Percentiles rank a stretch among this genome's conserved stretches.
Conservation (phyloP, 2,888 invertebrate species). For the Malacosoma neustria region DNA sequence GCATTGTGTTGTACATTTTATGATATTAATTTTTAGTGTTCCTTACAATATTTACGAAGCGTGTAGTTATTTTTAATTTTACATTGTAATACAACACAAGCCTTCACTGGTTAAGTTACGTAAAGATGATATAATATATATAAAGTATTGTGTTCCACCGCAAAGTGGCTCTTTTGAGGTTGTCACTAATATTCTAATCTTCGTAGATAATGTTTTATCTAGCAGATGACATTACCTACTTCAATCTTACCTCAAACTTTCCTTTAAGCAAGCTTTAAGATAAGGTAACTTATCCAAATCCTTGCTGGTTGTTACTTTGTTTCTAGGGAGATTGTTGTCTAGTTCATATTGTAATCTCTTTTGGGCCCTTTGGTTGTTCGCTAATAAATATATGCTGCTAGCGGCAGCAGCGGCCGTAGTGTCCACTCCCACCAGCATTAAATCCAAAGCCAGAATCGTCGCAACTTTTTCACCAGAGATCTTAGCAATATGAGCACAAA, state of each 20-base stretch:
- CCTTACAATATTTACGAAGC: too few relatives aligned
- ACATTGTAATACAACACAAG: too few relatives aligned
- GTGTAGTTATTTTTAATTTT: too few relatives aligned
- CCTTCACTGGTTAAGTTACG: conserved; percentile 32
- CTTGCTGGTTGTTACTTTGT: conserved; percentile 71
- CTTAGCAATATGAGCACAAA: conserved; percentile 56
- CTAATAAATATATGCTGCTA: conserved; percentile 83
- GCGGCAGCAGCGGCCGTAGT: conserved; percentile 87
- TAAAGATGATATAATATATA: conserved; percentile 20
- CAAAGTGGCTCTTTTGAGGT: conserved; percentile 3
- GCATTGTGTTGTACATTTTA: too few relatives aligned
- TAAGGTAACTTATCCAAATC: conserved; percentile 80
- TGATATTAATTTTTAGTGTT: too few relatives aligned
- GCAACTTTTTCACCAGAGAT: conserved; percentile 64
- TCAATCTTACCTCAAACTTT: conserved; percentile 82
- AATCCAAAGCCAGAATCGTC: conserved; percentile 83
- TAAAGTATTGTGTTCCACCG: conserved; percentile 22
- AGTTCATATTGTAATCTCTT: conserved; percentile 78
- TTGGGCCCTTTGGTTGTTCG: conserved; percentile 81
- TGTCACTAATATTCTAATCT: too few relatives aligned
- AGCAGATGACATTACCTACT: too few relatives aligned
- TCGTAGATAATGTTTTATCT: too few relatives aligned
- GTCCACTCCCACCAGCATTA: conserved; percentile 87
- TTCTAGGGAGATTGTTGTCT: conserved; percentile 66
- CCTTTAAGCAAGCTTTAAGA: conserved; percentile 85